phyloP scores from a whole-genome alignment of 2,113 vertebrate species.

The Colaptes auratus region DNA sequence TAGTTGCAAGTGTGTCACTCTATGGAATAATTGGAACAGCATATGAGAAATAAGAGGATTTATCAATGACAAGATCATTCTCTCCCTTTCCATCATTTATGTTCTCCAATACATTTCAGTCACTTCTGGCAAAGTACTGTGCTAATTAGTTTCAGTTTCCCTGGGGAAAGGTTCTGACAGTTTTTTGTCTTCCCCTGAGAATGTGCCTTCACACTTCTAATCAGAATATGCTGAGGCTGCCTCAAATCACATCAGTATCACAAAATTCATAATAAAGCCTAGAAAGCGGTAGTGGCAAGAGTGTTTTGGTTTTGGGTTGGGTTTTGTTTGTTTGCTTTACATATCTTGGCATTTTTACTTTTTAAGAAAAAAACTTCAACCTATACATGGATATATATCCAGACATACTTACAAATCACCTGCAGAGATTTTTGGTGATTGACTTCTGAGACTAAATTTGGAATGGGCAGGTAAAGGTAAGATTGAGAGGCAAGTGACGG shows the following conservation, averaged over 20 bases:
- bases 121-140: neutral
- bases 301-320: neutral
- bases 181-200: neutral
- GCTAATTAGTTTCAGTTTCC: slow-evolving; percentile 26
- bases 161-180: neutral
- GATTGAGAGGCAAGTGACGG: neutral
- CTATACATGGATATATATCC: neutral
- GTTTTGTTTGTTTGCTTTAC: neutral
- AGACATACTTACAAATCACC: neutral
- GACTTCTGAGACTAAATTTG: neutral
- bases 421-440: neutral
- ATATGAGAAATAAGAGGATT: neutral
- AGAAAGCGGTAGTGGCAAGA: neutral
- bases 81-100: neutral
- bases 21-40: neutral
- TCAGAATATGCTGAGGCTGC: neutral
- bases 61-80: neutral
- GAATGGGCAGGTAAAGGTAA: neutral
- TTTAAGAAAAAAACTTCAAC: neutral
- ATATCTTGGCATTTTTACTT: neutral
- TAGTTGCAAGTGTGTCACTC: neutral
- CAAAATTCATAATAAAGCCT: neutral
- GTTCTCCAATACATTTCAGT: neutral
- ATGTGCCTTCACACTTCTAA: slow-evolving; percentile 14
- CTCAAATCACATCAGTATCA: neutral